Conservation (phyloP, 2,888 invertebrate genomes). For the Cancer borealis region DNA sequence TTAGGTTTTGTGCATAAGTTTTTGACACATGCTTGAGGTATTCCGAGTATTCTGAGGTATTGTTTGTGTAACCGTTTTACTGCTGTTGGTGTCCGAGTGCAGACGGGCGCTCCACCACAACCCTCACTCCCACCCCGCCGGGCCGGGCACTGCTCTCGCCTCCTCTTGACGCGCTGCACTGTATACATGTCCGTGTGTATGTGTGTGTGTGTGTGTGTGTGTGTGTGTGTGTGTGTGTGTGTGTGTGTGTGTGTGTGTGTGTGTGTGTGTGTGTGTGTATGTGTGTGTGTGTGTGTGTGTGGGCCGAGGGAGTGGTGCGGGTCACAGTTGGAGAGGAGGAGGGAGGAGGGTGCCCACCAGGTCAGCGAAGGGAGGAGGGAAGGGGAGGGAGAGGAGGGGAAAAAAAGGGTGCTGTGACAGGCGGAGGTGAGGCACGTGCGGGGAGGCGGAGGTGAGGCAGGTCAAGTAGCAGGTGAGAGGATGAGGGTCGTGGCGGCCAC, state of each 20-base stretch:
- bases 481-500: constrained; percentile 61
- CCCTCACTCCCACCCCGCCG: constrained; percentile 55
- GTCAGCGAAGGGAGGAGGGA: constrained; percentile 30
- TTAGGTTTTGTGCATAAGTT: constrained; percentile 72
- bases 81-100: constrained; percentile 47
- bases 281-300: constrained; percentile 21
- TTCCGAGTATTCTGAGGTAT: constrained; percentile 74
- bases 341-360: constrained; percentile 54
- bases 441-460: constrained; percentile 49
- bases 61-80: constrained; percentile 61
- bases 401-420: constrained; percentile 46
- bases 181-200: constrained; percentile 18
- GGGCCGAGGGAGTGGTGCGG: constrained; percentile 50
- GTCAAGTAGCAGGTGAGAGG: constrained; percentile 62
- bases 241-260: not conserved
- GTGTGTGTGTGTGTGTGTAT: not conserved
- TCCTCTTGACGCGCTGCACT: constrained; percentile 47
- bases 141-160: constrained; percentile 44
- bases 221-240: not conserved
- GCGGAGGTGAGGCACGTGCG: constrained; percentile 48
- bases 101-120: constrained; percentile 58
- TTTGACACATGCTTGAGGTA: constrained; percentile 75
- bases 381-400: constrained; percentile 25
- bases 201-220: constrained; percentile 21
- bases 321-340: constrained; percentile 40